phyloP scores from a whole-genome alignment of 1,140 invertebrate genomes.

The Diorhabda carinulata region DNA sequence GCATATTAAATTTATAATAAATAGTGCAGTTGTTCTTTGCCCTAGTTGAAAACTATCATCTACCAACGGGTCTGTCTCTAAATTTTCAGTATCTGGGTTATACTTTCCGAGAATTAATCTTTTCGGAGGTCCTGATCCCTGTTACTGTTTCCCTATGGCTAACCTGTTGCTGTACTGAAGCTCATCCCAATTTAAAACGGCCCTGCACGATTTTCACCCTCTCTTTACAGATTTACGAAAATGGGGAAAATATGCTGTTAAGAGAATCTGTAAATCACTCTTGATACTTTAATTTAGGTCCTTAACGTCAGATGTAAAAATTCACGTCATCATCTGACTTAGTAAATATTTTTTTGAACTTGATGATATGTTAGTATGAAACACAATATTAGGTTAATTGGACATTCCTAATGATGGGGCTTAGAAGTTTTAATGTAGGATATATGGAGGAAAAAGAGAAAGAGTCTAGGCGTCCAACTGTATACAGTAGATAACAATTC shows the following conservation, averaged over 20 bases:
- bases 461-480: no score
- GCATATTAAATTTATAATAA: no score
- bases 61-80: not conserved
- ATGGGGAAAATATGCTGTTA: constrained; percentile 1
- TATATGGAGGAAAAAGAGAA: no score
- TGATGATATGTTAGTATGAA: no score
- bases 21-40: not conserved
- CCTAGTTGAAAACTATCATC: not conserved
- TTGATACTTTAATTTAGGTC: not conserved
- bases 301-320: not conserved
- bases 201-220: constrained; percentile 7
- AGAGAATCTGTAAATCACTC: not conserved
- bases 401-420: no score
- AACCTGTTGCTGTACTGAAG: constrained; percentile 38
- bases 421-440: no score
- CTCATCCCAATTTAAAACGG: constrained; percentile 36
- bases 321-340: no score
- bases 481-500: no score
- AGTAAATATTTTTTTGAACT: no score
- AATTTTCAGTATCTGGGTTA: not conserved
- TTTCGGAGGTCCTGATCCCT: constrained; percentile 33
- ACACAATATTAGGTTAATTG: no score
- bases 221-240: not conserved
- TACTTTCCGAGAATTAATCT: constrained; percentile 27
- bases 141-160: constrained; percentile 20